These are phyloP conservation scores for Xiphophorus maculatus DNA, from an alignment of 2,113 vertebrate genomes.

Conservation along the genomic window DNA sequence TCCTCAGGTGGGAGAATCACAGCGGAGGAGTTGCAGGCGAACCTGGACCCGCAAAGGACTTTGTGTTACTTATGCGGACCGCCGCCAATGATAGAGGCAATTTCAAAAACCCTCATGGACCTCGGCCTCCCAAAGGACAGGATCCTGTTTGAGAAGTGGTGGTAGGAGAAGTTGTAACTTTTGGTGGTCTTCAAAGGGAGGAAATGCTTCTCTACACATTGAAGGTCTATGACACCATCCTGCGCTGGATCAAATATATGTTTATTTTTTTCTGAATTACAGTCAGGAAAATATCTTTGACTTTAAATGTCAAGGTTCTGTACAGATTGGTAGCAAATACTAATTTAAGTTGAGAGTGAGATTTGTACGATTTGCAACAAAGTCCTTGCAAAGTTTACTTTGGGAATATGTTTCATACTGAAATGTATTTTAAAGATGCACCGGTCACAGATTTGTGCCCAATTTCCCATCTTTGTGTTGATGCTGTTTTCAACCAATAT, in stretches of 20 bases:
- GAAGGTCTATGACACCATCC: constrained; percentile 8
- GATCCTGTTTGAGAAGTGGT: constrained; percentile 96
- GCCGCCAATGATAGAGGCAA: constrained; percentile 91
- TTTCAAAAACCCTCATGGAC: constrained; percentile 83
- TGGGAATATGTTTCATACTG: not conserved
- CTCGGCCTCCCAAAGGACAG: constrained; percentile 81
- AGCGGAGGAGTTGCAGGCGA: constrained; percentile 79
- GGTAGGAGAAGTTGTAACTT: constrained; percentile 77
- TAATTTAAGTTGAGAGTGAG: not conserved
- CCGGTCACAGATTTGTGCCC: too few species aligned
- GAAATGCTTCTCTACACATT: not conserved
- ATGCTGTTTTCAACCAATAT: not conserved
- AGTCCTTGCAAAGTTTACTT: not conserved
- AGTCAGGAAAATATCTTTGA: constrained; percentile 19
- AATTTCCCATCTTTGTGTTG: not conserved
- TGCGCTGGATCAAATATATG: constrained; percentile 20
- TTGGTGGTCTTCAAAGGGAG: not conserved
- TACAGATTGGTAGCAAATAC: not conserved
- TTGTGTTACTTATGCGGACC: constrained; percentile 96
- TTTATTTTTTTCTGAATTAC: not conserved
- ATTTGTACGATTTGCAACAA: not conserved
- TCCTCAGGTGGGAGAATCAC: constrained; percentile 88
- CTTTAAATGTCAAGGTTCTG: not conserved
- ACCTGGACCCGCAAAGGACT: constrained; percentile 81
- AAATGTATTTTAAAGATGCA: not conserved